A percentile compares a stretch with the other conserved stretches of the same genome.
These are phyloP conservation scores for Crioceris asparagi DNA, from an alignment of 2,888 invertebrate species.

Conservation along the genomic window DNA sequence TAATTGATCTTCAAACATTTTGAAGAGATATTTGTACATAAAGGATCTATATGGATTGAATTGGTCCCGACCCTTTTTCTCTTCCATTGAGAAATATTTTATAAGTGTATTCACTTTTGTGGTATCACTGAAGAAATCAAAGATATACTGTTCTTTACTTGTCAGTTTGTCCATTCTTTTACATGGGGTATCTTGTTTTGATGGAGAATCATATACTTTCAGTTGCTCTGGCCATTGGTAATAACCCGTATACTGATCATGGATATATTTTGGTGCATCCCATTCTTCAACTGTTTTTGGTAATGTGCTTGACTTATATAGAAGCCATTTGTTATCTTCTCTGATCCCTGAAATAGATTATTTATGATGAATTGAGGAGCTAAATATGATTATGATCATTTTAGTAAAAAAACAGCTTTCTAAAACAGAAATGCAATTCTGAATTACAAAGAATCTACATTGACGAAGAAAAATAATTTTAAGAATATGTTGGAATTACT, in stretches of 20 bases:
- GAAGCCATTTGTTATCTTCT: conserved; percentile 63
- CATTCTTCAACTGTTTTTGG: conserved; percentile 60
- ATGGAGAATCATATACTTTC: conserved; percentile 54
- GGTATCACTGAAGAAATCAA: conserved; percentile 54
- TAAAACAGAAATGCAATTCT: no score
- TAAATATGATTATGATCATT: no score
- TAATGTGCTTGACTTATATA: conserved; percentile 50
- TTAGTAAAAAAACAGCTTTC: no score
- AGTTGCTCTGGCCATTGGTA: conserved; percentile 45
- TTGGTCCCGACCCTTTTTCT: conserved; percentile 75
- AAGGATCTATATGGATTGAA: conserved; percentile 58
- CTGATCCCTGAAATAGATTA: conserved; percentile 50
- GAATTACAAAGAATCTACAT: no score
- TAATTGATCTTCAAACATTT: conserved; percentile 62
- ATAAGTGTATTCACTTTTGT: conserved; percentile 60
- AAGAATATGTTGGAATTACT: no score
- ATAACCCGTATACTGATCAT: conserved; percentile 50
- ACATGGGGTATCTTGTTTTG: conserved; percentile 46
- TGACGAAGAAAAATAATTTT: no score
- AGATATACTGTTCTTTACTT: conserved; percentile 54
- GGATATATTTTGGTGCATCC: conserved; percentile 53
- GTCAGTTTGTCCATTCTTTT: conserved; percentile 47
- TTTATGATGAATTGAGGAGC: no score
- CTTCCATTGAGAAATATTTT: conserved; percentile 66
- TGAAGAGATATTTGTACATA: conserved; percentile 67